Conservation (phyloP, 2,113 vertebrate genomes). For the Ramphastos sulfuratus region DNA sequence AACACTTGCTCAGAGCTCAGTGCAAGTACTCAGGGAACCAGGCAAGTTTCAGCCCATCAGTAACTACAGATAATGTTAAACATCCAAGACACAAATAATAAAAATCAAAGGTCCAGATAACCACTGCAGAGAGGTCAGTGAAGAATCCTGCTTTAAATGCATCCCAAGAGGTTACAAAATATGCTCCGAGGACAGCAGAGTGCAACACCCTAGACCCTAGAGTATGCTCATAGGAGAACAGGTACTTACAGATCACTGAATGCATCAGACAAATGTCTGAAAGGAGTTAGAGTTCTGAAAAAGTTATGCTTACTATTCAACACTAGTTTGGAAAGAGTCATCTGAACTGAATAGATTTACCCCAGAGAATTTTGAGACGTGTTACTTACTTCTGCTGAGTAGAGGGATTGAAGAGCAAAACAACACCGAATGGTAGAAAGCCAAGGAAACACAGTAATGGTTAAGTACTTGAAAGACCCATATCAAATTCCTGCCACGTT, state of each 20-base stretch:
- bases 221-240: neutral
- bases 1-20: rapidly evolving
- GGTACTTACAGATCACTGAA: neutral
- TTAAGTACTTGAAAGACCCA: neutral
- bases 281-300: neutral
- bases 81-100: neutral
- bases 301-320: neutral
- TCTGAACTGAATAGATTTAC: neutral
- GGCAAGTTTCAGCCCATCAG: neutral
- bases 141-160: neutral
- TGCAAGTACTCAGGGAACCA: neutral
- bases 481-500: neutral
- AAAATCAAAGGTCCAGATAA: neutral
- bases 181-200: neutral
- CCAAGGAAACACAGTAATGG: neutral
- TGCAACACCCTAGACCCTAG: neutral
- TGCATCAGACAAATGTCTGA: neutral
- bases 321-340: neutral
- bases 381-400: rapidly evolving
- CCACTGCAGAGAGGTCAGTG: neutral
- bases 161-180: neutral
- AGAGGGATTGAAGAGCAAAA: neutral
- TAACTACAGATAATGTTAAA: neutral
- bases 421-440: rapidly evolving
- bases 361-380: rapidly evolving